These are phyloP conservation scores for Ploceus nigricollis DNA, from an alignment of 2,113 vertebrate genomes.

Conservation along the genomic window DNA sequence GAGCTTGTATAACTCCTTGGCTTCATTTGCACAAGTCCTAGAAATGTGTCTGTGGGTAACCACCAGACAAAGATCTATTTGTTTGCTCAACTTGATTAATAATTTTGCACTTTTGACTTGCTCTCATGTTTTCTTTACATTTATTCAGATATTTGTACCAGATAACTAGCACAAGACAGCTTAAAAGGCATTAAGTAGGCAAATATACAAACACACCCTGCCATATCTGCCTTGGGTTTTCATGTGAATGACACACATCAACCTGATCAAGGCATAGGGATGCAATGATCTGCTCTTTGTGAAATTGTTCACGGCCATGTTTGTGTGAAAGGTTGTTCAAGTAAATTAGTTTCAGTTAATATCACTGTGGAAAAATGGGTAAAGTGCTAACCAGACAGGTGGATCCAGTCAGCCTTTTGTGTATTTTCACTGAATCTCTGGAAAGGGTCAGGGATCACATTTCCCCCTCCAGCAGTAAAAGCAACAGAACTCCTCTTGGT, in stretches of 20 bases:
- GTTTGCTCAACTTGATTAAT: conserved; percentile 83
- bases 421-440: neutral
- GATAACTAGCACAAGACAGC: conserved; percentile 62
- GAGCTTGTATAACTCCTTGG: neutral
- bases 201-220: conserved; percentile 23
- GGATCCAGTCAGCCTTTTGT: conserved; percentile 35
- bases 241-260: conserved; percentile 12
- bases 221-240: neutral
- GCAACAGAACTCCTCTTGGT: conserved; percentile 36
- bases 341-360: conserved; percentile 49
- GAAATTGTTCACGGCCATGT: neutral
- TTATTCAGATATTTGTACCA: conserved; percentile 66
- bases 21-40: conserved; percentile 2
- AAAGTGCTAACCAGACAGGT: conserved; percentile 39
- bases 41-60: conserved; percentile 13
- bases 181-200: conserved; percentile 50
- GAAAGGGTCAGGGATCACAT: neutral
- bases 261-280: neutral
- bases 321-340: conserved; percentile 11
- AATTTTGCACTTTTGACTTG: conserved; percentile 80
- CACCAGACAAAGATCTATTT: conserved; percentile 47
- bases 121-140: conserved; percentile 74
- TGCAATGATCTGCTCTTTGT: neutral
- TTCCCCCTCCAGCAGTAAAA: conserved; percentile 3
- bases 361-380: neutral